Evolutionary conservation across 2,888 invertebrate species (phyloP), one percentile per base, ranked within the genome.

Genomic region (Sinopyrophorus schimmeli): DNA sequence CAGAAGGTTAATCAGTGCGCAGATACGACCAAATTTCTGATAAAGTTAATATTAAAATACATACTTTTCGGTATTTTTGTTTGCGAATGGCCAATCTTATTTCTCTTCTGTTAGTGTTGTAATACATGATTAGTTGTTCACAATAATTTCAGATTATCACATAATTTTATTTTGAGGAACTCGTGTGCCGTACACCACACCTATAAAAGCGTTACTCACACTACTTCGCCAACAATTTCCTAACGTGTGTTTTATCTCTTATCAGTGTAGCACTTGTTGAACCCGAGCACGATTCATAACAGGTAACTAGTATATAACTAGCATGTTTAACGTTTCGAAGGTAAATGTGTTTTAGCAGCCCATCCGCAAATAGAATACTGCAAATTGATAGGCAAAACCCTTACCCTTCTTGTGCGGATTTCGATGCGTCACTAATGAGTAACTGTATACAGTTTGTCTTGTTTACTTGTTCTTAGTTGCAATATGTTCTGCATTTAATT

Each of bases 31-130:
- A n/a, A n/a, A n/a, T n/a, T n/a, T n/a, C n/a, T n/a, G n/a, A n/a
- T n/a, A n/a, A n/a, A n/a, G n/a, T n/a, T n/a, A n/a, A n/a, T n/a
- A n/a, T n/a, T n/a, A n/a, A 39, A 10, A 15, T 35, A 44, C 38
- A 31, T 44, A 44, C 44, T 37, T 28, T 44, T 20, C 44, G 14
- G 9, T 44, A 44, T 17, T 37, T 44, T 7, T 11, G 15, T 18
- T 30, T 10, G 18, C 28, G n/a, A 16, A 44, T 23, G 2, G 44
- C 44, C 7, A 44, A 9, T 1, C 37, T 28, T 15, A 37, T 28
- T 28, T 44, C 14, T 12, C 34, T 32, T 6, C 37, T 37, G 10
- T 21, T 28, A 3, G 21, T 37, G 10, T 14, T 12, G 6, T n/a
- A 20, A 5, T 10, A 2, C 35, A 35, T 35, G 9, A n/a, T n/a